A percentile compares a stretch with the other conserved stretches of the same genome.
Evolutionary conservation across 2,113 vertebrate genomes (phyloP).

Genomic region (Nothobranchius kuhntae): DNA sequence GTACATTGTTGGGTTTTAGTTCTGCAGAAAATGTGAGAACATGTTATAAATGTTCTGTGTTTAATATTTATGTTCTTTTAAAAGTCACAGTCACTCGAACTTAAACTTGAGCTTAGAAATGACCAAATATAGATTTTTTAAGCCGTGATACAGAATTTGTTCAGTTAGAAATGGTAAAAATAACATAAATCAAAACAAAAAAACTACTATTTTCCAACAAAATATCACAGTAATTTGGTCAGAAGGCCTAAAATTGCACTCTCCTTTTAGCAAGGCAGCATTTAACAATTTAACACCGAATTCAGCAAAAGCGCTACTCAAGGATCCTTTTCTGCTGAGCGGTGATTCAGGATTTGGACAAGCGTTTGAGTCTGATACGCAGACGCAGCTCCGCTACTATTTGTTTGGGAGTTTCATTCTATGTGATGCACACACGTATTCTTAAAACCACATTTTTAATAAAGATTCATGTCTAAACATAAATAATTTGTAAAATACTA

Average conservation of each 20-base stretch:
- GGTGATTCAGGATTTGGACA: constrained; percentile 40
- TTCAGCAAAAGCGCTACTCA: constrained; percentile 38
- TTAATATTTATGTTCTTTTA: too few species aligned
- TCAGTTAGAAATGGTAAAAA: too few species aligned
- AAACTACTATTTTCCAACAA: not conserved
- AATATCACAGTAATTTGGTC: constrained; percentile 2
- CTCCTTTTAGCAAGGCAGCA: constrained; percentile 12
- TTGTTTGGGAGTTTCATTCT: constrained; percentile 5
- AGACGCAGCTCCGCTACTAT: constrained; percentile 7
- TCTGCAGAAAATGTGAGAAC: too few species aligned
- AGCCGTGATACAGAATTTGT: too few species aligned
- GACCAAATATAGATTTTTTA: too few species aligned
- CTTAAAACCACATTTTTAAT: too few species aligned
- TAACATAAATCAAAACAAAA: not conserved
- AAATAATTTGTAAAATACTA: too few species aligned
- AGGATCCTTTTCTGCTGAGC: constrained; percentile 44
- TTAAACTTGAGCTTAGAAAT: too few species aligned
- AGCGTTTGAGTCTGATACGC: constrained; percentile 24
- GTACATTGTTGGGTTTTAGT: too few species aligned
- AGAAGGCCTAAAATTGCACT: not conserved
- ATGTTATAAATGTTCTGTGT: too few species aligned
- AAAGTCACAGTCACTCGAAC: too few species aligned
- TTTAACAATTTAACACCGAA: constrained; percentile 12
- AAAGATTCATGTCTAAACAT: too few species aligned
- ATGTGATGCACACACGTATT: not conserved